Base-by-base conservation (phyloP, 1,140 invertebrate genomes). In the Scaptomyza pallida region DNA sequence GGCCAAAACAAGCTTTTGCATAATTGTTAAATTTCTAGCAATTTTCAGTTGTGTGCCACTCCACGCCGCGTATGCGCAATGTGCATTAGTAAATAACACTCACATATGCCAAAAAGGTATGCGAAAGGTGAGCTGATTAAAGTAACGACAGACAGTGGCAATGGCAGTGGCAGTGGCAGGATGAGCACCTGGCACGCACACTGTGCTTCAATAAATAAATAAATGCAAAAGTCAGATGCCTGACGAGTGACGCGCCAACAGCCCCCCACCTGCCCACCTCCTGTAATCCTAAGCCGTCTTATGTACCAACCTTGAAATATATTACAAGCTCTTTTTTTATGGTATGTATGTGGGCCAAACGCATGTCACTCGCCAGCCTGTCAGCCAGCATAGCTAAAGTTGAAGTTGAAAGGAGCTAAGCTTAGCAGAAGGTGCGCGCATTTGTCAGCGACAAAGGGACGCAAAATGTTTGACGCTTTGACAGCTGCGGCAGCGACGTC, bases 381-480 rank as follows among this genome's bases (percentile, higher is more conserved):
- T 2, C 26, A 30, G 26, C 26, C 70, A 60, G 47, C 13, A 30
- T 12, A 35, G 37, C 47, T 13, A 16, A 3, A n/a, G 26, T 8
- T 13, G 23, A 37, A 37, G 33, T 37, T 37, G 33, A 37, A 37
- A 37, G 33, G 12, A 37, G 33, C 12, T n/a, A n/a, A 37, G 33
- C n/a, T 33, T 5, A 23, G 33, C 23, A 13, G 21, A 45, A 60
- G 44, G 30, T 37, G 57, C 79, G 61, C 79, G 76, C 79, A 82
- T 82, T 82, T 82, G 79, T 82, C 79, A 83, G 79, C 40, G 21
- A 45, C 63, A 74, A 75, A 60, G 61, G 41, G 68, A 50, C 60
- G 54, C 54, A 76, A 72, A 73, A 76, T 85, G 73, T 88, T 85
- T 85, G 81, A 85, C 77, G 80, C 80, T 86, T 81, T 85, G 80